These are phyloP conservation scores for Galaxea fascicularis DNA, from an alignment of 92 coral and sea anemone species.

Conservation along the genomic window DNA sequence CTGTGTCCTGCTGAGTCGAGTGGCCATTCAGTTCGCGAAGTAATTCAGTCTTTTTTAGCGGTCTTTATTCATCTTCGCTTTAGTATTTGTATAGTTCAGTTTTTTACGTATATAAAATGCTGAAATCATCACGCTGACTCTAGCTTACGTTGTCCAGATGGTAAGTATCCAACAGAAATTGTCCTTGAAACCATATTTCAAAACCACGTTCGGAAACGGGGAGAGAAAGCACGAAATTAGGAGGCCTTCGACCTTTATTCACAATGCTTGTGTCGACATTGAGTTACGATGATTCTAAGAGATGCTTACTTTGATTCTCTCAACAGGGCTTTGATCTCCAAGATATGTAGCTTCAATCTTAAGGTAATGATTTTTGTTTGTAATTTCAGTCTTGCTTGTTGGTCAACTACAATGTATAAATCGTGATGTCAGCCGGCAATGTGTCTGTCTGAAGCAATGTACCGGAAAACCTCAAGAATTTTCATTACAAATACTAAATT, in stretches of 20 bases:
- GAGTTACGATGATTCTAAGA: not conserved
- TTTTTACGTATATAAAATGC: not conserved
- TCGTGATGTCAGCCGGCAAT: not conserved
- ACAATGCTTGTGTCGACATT: not conserved
- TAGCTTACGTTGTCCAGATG: not conserved
- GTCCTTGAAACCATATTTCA: not conserved
- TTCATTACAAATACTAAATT: not conserved
- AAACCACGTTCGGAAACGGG: too few species aligned
- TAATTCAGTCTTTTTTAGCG: not conserved
- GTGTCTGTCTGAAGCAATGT: not conserved
- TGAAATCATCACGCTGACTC: not conserved
- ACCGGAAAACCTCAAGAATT: not conserved
- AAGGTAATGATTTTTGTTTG: slow-evolving; percentile 8
- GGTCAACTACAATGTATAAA: not conserved
- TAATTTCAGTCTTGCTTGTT: not conserved
- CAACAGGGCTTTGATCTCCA: slow-evolving; percentile 22
- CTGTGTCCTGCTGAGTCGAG: slow-evolving; percentile 25
- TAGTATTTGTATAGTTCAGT: not conserved
- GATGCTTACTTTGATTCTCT: slow-evolving; percentile 2
- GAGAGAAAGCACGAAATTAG: not conserved
- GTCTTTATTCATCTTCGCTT: not conserved
- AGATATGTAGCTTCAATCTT: not conserved
- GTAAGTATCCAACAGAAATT: not conserved
- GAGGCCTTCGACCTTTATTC: too few species aligned
- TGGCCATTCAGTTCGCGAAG: not conserved